Conservation (phyloP, 2,797 vertebrate genomes). For the Etheostoma perlongum region DNA sequence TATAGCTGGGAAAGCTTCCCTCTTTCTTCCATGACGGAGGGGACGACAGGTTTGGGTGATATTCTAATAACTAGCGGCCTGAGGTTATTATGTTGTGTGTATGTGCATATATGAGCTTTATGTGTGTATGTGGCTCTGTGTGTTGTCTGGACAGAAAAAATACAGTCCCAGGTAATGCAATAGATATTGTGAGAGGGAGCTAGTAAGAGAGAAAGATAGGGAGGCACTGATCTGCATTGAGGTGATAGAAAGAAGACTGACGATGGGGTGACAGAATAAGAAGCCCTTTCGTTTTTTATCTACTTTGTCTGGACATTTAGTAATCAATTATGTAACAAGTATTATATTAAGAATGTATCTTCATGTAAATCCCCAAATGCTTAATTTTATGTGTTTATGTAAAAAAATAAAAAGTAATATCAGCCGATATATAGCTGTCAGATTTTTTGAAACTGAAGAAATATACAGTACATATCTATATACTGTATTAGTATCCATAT, state of each 20-base stretch:
- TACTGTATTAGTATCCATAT: background rate
- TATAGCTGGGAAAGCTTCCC: conserved; percentile 81
- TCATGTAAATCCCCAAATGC: background rate
- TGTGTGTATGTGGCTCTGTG: conserved; percentile 56
- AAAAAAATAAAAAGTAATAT: no score
- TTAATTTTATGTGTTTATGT: background rate
- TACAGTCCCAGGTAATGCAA: conserved; percentile 60
- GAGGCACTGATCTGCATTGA: conserved; percentile 37
- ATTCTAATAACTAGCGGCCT: conserved; percentile 91
- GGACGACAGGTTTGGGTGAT: conserved; percentile 85
- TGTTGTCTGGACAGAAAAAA: conserved; percentile 51
- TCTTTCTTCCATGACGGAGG: conserved; percentile 73
- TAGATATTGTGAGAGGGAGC: conserved; percentile 50
- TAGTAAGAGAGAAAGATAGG: conserved; percentile 22
- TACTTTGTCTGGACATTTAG: background rate
- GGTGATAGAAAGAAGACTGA: conserved; percentile 36
- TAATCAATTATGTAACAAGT: conserved; percentile 5
- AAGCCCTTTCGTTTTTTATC: background rate
- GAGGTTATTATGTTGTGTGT: conserved; percentile 83
- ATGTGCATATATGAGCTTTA: conserved; percentile 62
- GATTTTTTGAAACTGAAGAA: background rate
- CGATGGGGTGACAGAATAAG: conserved; percentile 6
- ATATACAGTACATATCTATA: background rate
- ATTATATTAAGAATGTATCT: background rate
- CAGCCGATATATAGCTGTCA: background rate